These are phyloP conservation scores for Silurus lanzhouensis DNA, from an alignment of 2,797 vertebrate genomes.

Conservation along the genomic window DNA sequence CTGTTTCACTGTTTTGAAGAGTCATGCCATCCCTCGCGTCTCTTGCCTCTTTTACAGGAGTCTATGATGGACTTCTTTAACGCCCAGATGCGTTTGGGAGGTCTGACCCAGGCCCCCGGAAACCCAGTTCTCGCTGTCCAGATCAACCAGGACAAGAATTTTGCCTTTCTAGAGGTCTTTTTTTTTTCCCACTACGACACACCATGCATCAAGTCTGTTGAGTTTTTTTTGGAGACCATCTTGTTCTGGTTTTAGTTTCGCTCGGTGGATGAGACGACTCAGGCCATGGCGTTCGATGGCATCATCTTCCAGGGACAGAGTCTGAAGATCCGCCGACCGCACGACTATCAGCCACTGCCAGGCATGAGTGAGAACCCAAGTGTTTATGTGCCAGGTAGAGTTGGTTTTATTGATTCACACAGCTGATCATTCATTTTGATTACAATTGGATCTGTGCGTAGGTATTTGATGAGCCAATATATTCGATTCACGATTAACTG, in stretches of 20 bases:
- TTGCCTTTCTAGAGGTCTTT: slow-evolving; percentile 90
- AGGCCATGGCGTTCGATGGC: slow-evolving; percentile 94
- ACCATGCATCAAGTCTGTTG: no score
- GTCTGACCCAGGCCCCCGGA: slow-evolving; percentile 89
- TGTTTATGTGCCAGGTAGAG: slow-evolving; percentile 88
- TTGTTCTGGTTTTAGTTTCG: slow-evolving; percentile 77
- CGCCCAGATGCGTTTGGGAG: slow-evolving; percentile 91
- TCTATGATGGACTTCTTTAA: slow-evolving; percentile 98
- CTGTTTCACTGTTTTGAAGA: not conserved
- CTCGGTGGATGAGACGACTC: slow-evolving; percentile 92
- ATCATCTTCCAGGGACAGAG: slow-evolving; percentile 96
- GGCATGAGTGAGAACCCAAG: slow-evolving; percentile 94
- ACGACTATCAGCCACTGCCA: slow-evolving; percentile 91
- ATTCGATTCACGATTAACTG: not conserved
- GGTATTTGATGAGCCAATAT: not conserved
- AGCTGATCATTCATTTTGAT: not conserved
- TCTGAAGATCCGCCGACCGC: slow-evolving; percentile 90
- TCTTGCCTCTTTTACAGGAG: slow-evolving; percentile 71
- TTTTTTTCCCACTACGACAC: not conserved
- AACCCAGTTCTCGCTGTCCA: slow-evolving; percentile 94
- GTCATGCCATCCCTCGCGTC: not conserved
- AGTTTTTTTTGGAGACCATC: not conserved
- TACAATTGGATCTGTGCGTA: not conserved
- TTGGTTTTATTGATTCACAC: not conserved
- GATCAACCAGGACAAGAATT: slow-evolving; percentile 97